A percentile compares a stretch with the other conserved stretches of the same genome.
phyloP scores from a whole-genome alignment of 2,797 vertebrate species.

The Hafferia zeledoni region DNA sequence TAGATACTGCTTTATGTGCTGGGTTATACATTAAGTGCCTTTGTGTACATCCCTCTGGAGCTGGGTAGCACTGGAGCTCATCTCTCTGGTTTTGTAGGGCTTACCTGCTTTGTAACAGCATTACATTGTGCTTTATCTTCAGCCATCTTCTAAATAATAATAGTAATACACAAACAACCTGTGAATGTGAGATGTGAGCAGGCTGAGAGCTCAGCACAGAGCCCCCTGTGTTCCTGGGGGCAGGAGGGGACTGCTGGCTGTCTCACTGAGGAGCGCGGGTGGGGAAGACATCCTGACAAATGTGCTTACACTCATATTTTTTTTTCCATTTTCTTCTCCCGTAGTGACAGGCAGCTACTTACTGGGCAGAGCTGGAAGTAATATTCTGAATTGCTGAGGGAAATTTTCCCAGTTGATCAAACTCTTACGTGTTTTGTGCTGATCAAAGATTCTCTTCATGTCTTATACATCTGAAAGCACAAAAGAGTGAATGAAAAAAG shows the following conservation, averaged over 20 bases:
- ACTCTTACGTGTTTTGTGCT: slow-evolving; percentile 13
- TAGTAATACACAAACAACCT: not conserved
- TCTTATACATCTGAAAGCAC: slow-evolving; percentile 22
- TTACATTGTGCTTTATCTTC: not conserved
- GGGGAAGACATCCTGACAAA: slow-evolving; percentile 4
- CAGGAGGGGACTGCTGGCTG: not conserved
- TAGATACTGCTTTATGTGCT: not conserved
- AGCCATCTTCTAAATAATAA: not conserved
- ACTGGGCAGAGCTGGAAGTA: slow-evolving; percentile 27
- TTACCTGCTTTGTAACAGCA: not conserved
- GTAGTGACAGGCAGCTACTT: slow-evolving; percentile 12
- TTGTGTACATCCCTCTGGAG: rapidly evolving
- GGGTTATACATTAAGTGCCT: not conserved
- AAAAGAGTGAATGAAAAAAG: slow-evolving; percentile 29
- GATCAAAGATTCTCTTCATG: slow-evolving; percentile 55
- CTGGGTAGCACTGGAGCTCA: not conserved
- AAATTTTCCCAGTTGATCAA: slow-evolving; percentile 44
- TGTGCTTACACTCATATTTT: not conserved
- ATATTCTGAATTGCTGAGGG: slow-evolving; percentile 30
- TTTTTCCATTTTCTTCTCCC: not conserved
- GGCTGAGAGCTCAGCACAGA: not conserved
- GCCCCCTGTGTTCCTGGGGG: not conserved
- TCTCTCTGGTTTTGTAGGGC: not conserved
- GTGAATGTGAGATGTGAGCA: not conserved
- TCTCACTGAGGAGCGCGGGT: rapidly evolving